Evolutionary conservation across 2,888 invertebrate species (phyloP), one percentile per base, ranked within the genome.

Genomic region (Thyatira batis): DNA sequence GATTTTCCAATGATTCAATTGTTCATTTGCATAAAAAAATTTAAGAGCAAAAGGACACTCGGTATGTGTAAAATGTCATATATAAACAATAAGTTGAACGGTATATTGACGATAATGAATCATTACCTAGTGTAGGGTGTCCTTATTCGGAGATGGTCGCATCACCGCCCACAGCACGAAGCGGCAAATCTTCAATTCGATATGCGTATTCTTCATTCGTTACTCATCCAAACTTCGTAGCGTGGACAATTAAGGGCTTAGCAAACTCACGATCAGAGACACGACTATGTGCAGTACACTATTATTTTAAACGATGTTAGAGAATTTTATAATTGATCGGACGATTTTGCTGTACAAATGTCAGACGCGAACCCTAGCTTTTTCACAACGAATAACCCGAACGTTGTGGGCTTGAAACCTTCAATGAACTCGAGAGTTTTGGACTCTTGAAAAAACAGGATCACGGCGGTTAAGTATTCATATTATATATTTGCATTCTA

Each of bases 1-100:
- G 76, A 66, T 81, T 84, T 84, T 76, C 80, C 78, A 44, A 58
- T 45, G 51, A 69, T 61, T 57, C 61, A 58, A 70, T 70, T 59
- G 57, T 51, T 62, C 17, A 76, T 78, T 75, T 75, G 73, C 74
- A 74, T 76, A 13, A 45, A 45, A 17, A 25, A 27, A 23, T 9
- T 25, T 17, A 46, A 46, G 25, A 46, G 25, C 13, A 46, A 27
- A 48, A 48, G 28, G 28, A 48, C 28, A 20, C 17, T 20, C n/a
- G n/a, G n/a, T n/a, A n/a, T 13, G 9, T 25, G 46, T 46, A 46
- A 27, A 48, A 48, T 25, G 28, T 9, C 48, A 28, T 17, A 9
- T 28, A 27, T 17, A 27, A 27, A 17, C 20, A 27, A 27, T 27
- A 39, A 39, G 27, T 17, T 46, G n/a, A 9, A 48, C 17, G 48